phyloP scores from a whole-genome alignment of 1,140 invertebrate genomes.

The Venustaconcha ellipsiformis region DNA sequence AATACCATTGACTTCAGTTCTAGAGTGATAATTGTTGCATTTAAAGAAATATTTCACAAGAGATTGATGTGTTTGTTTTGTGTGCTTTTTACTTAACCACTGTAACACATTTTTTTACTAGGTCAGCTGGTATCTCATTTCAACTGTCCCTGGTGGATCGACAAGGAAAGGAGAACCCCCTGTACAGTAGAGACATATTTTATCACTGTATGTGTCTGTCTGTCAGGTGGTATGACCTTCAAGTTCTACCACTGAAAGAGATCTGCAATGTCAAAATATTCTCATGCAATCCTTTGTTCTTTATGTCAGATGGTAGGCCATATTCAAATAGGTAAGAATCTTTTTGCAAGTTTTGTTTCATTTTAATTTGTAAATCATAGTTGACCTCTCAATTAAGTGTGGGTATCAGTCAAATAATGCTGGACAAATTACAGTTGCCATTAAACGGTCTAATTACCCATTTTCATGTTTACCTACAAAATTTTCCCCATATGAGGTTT shows the following conservation, averaged over 20 bases:
- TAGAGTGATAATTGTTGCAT: no score
- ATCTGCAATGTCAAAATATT: constrained; percentile 41
- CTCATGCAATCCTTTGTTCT: constrained; percentile 53
- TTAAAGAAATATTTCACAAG: no score
- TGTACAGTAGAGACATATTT: constrained; percentile 36
- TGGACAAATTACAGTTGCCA: no score
- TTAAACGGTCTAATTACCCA: no score
- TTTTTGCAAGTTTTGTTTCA: no score
- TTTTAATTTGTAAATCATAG: no score
- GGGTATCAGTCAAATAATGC: no score
- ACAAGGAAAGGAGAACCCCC: constrained; percentile 33
- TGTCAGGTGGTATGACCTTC: constrained; percentile 48
- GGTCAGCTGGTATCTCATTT: constrained; percentile 42
- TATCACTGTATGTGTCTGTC: constrained; percentile 44
- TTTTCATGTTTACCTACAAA: no score
- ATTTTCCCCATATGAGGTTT: no score
- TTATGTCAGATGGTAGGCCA: constrained; percentile 34
- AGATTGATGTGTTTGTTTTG: no score
- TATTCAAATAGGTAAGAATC: constrained; percentile 39
- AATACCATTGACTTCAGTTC: no score
- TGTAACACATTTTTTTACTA: constrained; percentile 27
- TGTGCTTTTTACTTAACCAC: not conserved
- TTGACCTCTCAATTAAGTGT: no score
- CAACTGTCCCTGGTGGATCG: constrained; percentile 48
- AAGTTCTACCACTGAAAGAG: constrained; percentile 31